Base-by-base conservation (phyloP, 2,888 invertebrate species). In the Lordiphosa fenestrarum region DNA sequence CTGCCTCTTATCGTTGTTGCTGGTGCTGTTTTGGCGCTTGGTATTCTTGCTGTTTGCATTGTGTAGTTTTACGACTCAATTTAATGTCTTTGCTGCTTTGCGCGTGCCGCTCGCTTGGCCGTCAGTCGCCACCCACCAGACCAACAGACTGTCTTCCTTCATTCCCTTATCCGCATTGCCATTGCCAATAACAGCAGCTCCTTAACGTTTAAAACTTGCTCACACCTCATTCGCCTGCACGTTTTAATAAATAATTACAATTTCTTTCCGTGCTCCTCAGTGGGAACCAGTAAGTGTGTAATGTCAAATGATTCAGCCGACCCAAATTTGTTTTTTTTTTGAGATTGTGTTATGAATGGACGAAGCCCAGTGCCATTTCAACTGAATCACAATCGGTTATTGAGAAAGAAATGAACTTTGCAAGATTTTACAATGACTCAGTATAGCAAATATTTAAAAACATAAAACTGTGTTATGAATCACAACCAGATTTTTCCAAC, bases 1-100 rank as follows among this genome's bases (percentile, higher is more conserved):
- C 73, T 67, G 72, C 44, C 49, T 69, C 73, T 66, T 73, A 70
- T 70, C 69, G 58, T 40, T 42, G 61, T 48, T 61, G 25, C 36
- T 55, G 44, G 2, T 41, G 53, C 23, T 41, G 9, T 35, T n/a
- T 39, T 40, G 23, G 58, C 44, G 47, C 58, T 50, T 56, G 37
- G 46, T 42, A 19, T 39, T 9, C 23, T 30, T n/a, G 19, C 37
- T 36, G 10, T 25, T 41, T 15, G 42, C 61, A 59, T 76, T 72
- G 70, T 61, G 54, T 39, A 54, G 66, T 62, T 73, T 81, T 73
- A 78, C 82, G 82, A 75, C 75, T 78, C 78, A 78, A 82, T 82
- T 82, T 71, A 66, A 69, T 72, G 71, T 58, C 65, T 80, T 77
- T 74, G 73, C 69, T 65, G 48, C 25, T 54, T 23, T 71, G 60